phyloP scores from a whole-genome alignment of 2,888 invertebrate genomes.

The Scotopteryx bipunctaria region DNA sequence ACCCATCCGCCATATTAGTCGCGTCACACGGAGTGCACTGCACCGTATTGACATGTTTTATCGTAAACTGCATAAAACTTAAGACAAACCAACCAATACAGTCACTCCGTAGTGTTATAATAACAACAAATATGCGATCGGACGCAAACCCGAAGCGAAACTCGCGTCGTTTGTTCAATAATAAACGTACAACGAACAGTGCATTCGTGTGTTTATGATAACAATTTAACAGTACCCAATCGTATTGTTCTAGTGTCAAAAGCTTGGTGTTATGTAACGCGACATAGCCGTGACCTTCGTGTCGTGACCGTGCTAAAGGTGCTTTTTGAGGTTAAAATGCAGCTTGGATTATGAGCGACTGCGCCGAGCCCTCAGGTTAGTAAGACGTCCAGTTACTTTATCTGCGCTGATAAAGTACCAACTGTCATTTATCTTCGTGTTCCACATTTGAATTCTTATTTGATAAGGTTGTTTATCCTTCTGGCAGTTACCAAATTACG shows the following conservation, averaged over 20 bases:
- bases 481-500: neutral
- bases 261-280: slow-evolving; percentile 76
- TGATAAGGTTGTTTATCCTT: slow-evolving; percentile 18
- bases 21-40: slow-evolving; percentile 81
- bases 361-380: slow-evolving; percentile 81
- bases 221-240: slow-evolving; percentile 75
- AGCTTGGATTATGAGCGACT: slow-evolving; percentile 79
- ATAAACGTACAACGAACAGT: slow-evolving; percentile 80
- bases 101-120: slow-evolving; percentile 65
- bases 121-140: slow-evolving; percentile 70
- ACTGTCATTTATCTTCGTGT: slow-evolving; percentile 65
- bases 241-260: slow-evolving; percentile 72
- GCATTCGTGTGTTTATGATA: slow-evolving; percentile 82
- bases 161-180: slow-evolving; percentile 69
- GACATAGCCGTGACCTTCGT: slow-evolving; percentile 81
- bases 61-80: slow-evolving; percentile 74
- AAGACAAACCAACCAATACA: slow-evolving; percentile 65
- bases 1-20: slow-evolving; percentile 83
- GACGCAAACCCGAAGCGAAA: slow-evolving; percentile 63
- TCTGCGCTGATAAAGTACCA: slow-evolving; percentile 58
- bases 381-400: slow-evolving; percentile 68
- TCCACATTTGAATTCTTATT: slow-evolving; percentile 56
- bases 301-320: slow-evolving; percentile 74
- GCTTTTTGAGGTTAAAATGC: slow-evolving; percentile 82
- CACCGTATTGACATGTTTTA: slow-evolving; percentile 79